Base-by-base conservation (phyloP, 1,140 invertebrate genomes). In the Mycetomoellerius zeteki region DNA sequence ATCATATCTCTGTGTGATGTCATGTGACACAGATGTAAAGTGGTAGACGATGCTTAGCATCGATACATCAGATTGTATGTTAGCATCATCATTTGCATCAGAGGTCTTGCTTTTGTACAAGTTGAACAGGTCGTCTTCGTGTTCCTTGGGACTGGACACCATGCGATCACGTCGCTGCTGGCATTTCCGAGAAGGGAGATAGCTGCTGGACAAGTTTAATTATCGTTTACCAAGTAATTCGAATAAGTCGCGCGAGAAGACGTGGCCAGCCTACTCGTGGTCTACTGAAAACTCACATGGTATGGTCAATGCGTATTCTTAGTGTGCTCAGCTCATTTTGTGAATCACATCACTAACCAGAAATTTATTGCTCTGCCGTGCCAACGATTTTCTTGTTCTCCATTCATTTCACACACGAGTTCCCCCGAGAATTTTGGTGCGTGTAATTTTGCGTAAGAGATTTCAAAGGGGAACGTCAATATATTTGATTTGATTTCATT, bases 201-300 rank as follows among this genome's bases (percentile, higher is more conserved):
- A 94, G 93, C 95, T 95, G 94, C 94, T 95, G 94, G 92, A 95
- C 95, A 95, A 95, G 93, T 95, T 95, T 93, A 95, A 95, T 94
- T 92, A 93, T 93, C 87, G 92, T 95, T 95, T 95, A 95, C 92
- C 92, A 95, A 94, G 43, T 93, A 91, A 91, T 94, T 89, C 85
- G 73, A 91, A 93, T 69, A 88, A 89, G 76, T 88, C 64, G 90
- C 91, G 89, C 90, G 91, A 95, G 92, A 92, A 94, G 94, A 94
- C 93, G 91, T 94, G 92, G 94, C 94, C 93, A 73, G 94, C 94
- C 93, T 95, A 94, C 92, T 94, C 93, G 94, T 94, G 90, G 94
- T 93, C 91, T 95, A 95, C 95, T 95, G 94, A 95, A 95, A 95
- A 94, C 94, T 95, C 92, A 94, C 90, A 95, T 93, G 92, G 72